Conservation (phyloP, 2,888 invertebrate genomes). For the Galerucella pusilla region DNA sequence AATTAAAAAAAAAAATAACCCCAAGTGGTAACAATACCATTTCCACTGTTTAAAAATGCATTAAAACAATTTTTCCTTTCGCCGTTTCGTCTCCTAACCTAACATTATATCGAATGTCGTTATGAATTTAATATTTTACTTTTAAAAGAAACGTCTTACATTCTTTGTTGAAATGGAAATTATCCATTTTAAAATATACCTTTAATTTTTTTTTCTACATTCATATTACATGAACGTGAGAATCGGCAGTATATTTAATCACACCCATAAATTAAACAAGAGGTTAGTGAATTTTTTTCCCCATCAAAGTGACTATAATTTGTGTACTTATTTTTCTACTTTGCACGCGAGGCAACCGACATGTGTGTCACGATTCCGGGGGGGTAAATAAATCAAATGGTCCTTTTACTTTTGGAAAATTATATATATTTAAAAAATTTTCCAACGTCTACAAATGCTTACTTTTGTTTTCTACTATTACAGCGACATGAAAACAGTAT, state of each 20-base stretch:
- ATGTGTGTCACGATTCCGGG: slow-evolving; percentile 39
- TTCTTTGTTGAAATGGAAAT: slow-evolving; percentile 28
- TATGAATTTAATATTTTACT: background rate
- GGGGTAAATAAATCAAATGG: slow-evolving; percentile 39
- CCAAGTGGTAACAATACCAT: background rate
- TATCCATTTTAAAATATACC: slow-evolving; percentile 35
- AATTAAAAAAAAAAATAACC: no score
- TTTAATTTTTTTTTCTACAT: slow-evolving; percentile 32
- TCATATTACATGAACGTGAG: slow-evolving; percentile 44
- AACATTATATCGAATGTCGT: background rate
- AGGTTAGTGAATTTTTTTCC: slow-evolving; percentile 43
- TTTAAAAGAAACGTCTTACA: background rate
- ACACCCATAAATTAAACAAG: slow-evolving; percentile 41
- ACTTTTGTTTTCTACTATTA: background rate
- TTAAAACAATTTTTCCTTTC: slow-evolving; percentile 4
- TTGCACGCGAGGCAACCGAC: slow-evolving; percentile 42
- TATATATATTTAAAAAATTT: background rate
- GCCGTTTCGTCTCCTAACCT: background rate
- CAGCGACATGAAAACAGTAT: no score
- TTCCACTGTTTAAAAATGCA: background rate
- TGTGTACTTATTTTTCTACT: slow-evolving; percentile 39
- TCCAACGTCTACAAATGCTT: background rate
- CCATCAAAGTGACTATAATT: slow-evolving; percentile 44
- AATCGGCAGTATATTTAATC: slow-evolving; percentile 42
- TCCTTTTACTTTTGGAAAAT: slow-evolving; percentile 28